These are phyloP conservation scores for Stegana nigrithorax DNA, from an alignment of 2,888 invertebrate species.

Conservation along the genomic window DNA sequence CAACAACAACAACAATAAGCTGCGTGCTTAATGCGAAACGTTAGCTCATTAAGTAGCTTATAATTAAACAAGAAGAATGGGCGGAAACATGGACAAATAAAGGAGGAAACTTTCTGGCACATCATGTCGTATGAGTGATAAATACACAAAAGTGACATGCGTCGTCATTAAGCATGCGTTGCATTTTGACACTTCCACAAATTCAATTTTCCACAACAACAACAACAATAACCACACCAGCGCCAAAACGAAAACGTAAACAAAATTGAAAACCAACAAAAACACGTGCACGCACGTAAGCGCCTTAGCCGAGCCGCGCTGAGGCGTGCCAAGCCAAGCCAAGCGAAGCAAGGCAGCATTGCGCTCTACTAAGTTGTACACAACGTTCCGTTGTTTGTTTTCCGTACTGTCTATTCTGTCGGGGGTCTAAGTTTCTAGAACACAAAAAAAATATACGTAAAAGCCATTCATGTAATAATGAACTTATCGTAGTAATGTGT, in stretches of 20 bases:
- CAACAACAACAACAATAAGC: too few relatives aligned
- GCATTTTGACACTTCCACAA: conserved; percentile 48
- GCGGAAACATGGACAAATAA: background rate
- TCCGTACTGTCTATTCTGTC: background rate
- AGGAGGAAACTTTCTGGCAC: conserved; percentile 23
- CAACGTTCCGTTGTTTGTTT: too few relatives aligned
- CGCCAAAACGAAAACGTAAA: too few relatives aligned
- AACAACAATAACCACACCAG: too few relatives aligned
- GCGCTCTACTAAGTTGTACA: too few relatives aligned
- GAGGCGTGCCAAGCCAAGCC: too few relatives aligned
- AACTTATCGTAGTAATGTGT: conserved; percentile 8
- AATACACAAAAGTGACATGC: conserved; percentile 61
- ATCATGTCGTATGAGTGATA: conserved; percentile 60
- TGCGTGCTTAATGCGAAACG: background rate
- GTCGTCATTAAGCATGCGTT: conserved; percentile 51
- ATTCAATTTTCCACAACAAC: too few relatives aligned
- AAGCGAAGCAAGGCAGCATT: background rate
- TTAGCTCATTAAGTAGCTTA: conserved; percentile 1
- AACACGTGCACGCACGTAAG: conserved; percentile 3
- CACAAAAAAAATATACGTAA: background rate
- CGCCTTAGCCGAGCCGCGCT: background rate
- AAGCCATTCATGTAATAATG: background rate
- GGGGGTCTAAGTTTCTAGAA: background rate
- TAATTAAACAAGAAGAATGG: background rate
- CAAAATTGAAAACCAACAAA: background rate